Base-by-base conservation (phyloP, 2,113 vertebrate species). In the Syngnathus floridae region DNA sequence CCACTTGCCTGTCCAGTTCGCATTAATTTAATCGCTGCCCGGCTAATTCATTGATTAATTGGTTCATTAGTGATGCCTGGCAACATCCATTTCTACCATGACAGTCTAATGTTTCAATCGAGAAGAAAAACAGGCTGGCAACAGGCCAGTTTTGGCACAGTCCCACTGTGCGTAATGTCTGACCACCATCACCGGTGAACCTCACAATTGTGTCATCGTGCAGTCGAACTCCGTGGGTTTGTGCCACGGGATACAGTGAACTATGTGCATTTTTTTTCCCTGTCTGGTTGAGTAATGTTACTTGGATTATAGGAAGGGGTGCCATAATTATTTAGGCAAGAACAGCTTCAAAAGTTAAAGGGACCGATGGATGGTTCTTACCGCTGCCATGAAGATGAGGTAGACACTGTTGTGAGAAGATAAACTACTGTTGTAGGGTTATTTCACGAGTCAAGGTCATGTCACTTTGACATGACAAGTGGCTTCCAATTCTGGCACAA, bases 1-100 rank as follows among this genome's bases (percentile, higher is more conserved):
- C 81, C 74, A 79, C 80, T 84, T 43, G 75, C 74, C 72, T 69
- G 64, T 84, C 84, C 83, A 80, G 85, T 80, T 76, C 74, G 37
- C 82, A 86, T 88, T 86, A 88, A 88, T 89, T 89, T 79, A 89
- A 88, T 88, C 84, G 79, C 86, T 84, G 84, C 86, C 87, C 76
- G 79, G 83, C 85, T 88, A 89, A 90, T 90, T 87, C 81, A 88
- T 88, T 88, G 87, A 90, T 90, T 87, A 88, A 88, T 86, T 88
- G 84, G 84, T 85, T 88, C 88, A 88, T 88, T 90, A 90, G 87
- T 82, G 86, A 88, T 86, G 88, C 85, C 86, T 88, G 87, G 88
- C 86, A 88, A 88, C 86, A 90, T 88, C 80, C 79, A 87, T 88
- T 88, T 82, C 82, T 82, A 70, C 71, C 74, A 70, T 79, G 87